phyloP scores from a whole-genome alignment of 2,888 invertebrate genomes.

The Cataglyphis rosenhaueri region DNA sequence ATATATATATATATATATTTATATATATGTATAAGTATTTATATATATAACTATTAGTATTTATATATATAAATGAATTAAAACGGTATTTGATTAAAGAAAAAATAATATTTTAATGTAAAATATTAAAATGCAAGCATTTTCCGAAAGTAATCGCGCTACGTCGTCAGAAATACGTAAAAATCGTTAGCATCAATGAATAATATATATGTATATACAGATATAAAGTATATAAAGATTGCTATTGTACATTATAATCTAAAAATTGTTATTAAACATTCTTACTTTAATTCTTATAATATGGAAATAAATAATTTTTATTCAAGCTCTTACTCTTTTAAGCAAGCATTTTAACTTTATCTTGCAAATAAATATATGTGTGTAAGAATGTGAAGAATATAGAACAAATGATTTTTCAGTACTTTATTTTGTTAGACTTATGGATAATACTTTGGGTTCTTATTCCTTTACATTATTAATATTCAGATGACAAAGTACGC shows the following conservation, averaged over 20 bases:
- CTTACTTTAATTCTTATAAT: constrained; percentile 1
- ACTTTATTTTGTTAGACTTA: constrained; percentile 39
- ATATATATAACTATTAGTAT: no score
- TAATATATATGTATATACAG: constrained; percentile 30
- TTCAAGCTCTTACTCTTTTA: neutral
- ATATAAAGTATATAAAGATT: neutral
- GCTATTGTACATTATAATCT: constrained; percentile 14
- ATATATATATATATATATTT: no score
- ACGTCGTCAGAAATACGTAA: neutral
- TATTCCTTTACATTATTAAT: neutral
- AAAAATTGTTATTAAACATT: constrained; percentile 23
- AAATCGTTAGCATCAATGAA: neutral
- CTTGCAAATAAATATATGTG: neutral
- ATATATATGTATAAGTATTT: no score
- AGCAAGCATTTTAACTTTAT: neutral
- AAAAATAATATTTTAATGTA: constrained; percentile 16
- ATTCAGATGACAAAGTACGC: constrained; percentile 70
- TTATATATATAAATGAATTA: neutral
- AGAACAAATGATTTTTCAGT: neutral
- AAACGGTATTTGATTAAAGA: neutral
- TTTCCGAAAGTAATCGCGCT: neutral
- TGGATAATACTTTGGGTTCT: neutral
- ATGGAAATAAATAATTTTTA: neutral
- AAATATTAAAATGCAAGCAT: neutral
- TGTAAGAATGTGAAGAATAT: neutral